phyloP scores from a whole-genome alignment of 2,888 invertebrate genomes.

The Cheiracanthium punctorium region DNA sequence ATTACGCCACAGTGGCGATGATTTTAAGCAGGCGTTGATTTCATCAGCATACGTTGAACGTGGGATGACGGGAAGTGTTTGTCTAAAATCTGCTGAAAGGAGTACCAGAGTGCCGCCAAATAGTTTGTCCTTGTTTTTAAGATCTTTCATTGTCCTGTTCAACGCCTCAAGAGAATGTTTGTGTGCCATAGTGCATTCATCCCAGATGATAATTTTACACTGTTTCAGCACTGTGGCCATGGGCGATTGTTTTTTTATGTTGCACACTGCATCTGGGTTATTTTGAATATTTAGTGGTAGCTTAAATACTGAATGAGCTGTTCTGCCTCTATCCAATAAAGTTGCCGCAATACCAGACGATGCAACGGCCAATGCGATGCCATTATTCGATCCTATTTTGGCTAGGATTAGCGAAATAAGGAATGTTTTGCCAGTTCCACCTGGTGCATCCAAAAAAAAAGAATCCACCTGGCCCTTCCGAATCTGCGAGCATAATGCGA shows the following conservation, averaged over 20 bases:
- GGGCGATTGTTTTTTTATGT: constrained; percentile 19
- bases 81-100: constrained; percentile 72
- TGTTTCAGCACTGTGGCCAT: constrained; percentile 25
- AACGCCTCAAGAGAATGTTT: constrained; percentile 72
- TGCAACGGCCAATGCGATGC: neutral
- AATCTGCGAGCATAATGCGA: no score
- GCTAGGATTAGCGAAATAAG: constrained; percentile 75
- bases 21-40: constrained; percentile 73
- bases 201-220: constrained; percentile 37
- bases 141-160: constrained; percentile 33
- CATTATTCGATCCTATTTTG: constrained; percentile 73
- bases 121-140: constrained; percentile 11
- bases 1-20: constrained; percentile 71
- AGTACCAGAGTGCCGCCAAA: constrained; percentile 71
- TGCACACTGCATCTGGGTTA: constrained; percentile 35
- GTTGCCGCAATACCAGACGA: constrained; percentile 62
- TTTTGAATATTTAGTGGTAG: constrained; percentile 58
- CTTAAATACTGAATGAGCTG: constrained; percentile 66
- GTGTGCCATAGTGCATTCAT: constrained; percentile 40
- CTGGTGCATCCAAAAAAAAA: constrained; percentile 75
- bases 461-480: no score
- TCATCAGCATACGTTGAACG: constrained; percentile 70
- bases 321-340: constrained; percentile 59
- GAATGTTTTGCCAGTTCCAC: constrained; percentile 77
- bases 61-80: constrained; percentile 71